Base-by-base conservation (phyloP, 2,113 vertebrate species). In the Clarias magur region DNA sequence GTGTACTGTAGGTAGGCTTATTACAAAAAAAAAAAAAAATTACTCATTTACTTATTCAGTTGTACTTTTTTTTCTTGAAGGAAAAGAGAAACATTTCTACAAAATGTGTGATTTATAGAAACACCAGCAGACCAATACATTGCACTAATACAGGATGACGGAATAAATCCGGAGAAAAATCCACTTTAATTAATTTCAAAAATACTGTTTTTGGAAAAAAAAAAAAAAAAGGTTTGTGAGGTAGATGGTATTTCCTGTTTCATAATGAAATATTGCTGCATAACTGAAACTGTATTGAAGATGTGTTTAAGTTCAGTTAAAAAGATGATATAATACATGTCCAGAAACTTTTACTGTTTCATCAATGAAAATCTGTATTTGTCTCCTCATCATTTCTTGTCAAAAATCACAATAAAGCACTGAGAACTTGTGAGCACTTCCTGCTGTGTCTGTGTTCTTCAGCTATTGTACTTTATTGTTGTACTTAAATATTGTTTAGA, bases 121-220 rank as follows among this genome's bases (percentile, higher is more conserved):
- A 60, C 38, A 17, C 79, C 3, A 68, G 21, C 60, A 53, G 56
- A 62, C 38, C n/a, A 13, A 75, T 62, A 56, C 72, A 15, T 76
- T 87, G 86, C 80, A 83, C 86, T 78, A 42, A 83, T 67, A 53
- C 34, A 83, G 38, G 54, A 83, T 3, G 10, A 16, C 25, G 42
- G 42, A 83, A 54, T 83, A 56, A 34, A 42, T 76, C n/a, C 15
- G 60, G 42, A 87, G 56, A 38, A 72, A 57, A 78, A 25, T 83
- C 27, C 42, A 65, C 25, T 62, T 53, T 27, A 13, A 73, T 82
- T 27, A 80, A 65, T 81, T 81, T 62, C 25, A 82, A 73, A 73
- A 57, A 21, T 48, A 16, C 27, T 79, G 42, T 42, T 34, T 30
- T 17, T 19, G 38, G 3, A 48, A 48, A 48, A 30, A 19, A 76